Conservation (phyloP, 2,113 vertebrate species). For the Saimiri boliviensis region DNA sequence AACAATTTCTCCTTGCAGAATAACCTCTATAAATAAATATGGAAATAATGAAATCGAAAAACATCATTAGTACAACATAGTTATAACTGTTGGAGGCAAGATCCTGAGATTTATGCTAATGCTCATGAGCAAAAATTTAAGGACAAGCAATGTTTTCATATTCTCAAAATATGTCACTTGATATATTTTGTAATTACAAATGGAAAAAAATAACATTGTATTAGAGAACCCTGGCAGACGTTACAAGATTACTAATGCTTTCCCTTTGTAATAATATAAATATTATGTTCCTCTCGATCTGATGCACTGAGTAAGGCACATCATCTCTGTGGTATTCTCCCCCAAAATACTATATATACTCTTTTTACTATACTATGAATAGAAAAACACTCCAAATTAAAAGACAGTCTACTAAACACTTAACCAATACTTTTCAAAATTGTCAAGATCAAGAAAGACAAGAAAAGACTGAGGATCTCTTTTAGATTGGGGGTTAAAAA, state of each 20-base stretch:
- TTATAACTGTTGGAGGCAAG: neutral
- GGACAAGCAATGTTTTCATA: neutral
- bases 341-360: neutral
- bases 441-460: neutral
- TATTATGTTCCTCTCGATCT: neutral
- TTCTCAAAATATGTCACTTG: neutral
- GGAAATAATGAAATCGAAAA: neutral
- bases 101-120: neutral
- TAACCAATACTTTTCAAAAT: neutral
- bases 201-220: neutral
- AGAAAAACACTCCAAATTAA: neutral
- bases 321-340: neutral
- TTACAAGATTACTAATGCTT: neutral
- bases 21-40: neutral
- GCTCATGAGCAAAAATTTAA: neutral
- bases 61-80: neutral
- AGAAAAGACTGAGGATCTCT: neutral
- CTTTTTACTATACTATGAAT: neutral
- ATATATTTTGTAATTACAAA: neutral
- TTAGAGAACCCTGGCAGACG: neutral
- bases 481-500: neutral
- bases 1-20: neutral
- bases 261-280: neutral
- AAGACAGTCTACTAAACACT: neutral
- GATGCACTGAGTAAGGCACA: neutral